A percentile compares a stretch with the other conserved stretches of the same genome.
Evolutionary conservation across 2,797 vertebrate species (phyloP).

Genomic region (Propithecus deckenii): DNA sequence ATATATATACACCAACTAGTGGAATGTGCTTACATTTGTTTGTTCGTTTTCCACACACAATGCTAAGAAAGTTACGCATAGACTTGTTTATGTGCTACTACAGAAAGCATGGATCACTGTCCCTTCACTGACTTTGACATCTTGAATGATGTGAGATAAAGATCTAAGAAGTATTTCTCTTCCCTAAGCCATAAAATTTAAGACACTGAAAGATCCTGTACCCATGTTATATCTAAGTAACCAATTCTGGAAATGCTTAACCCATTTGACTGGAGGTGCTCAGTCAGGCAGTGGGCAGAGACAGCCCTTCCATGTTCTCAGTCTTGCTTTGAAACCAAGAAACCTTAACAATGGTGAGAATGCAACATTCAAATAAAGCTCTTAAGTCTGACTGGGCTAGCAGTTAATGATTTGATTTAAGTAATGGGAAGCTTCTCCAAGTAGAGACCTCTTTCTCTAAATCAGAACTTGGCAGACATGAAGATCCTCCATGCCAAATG

Average conservation of each 20-base stretch:
- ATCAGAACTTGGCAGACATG: not conserved
- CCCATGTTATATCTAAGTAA: not conserved
- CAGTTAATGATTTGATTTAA: not conserved
- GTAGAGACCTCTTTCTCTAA: not conserved
- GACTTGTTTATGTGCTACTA: not conserved
- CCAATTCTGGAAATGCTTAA: not conserved
- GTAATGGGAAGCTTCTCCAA: not conserved
- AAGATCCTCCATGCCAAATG: not conserved
- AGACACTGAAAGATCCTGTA: not conserved
- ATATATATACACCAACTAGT: not conserved
- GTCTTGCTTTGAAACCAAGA: not conserved
- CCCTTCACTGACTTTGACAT: not conserved
- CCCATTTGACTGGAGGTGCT: not conserved
- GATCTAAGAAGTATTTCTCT: not conserved
- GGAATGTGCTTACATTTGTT: not conserved
- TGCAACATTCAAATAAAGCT: not conserved
- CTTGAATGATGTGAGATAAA: not conserved
- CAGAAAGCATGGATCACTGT: not conserved
- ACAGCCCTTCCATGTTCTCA: not conserved
- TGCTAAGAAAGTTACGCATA: not conserved
- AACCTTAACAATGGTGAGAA: not conserved
- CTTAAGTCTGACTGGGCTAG: not conserved
- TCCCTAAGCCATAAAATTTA: not conserved
- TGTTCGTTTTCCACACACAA: not conserved
- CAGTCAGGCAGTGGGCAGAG: not conserved